Percentiles rank a stretch among this genome's conserved stretches.
These are phyloP conservation scores for Mesodorylaimus sp. DNA, from an alignment of 2,888 invertebrate genomes.

Conservation along the genomic window DNA sequence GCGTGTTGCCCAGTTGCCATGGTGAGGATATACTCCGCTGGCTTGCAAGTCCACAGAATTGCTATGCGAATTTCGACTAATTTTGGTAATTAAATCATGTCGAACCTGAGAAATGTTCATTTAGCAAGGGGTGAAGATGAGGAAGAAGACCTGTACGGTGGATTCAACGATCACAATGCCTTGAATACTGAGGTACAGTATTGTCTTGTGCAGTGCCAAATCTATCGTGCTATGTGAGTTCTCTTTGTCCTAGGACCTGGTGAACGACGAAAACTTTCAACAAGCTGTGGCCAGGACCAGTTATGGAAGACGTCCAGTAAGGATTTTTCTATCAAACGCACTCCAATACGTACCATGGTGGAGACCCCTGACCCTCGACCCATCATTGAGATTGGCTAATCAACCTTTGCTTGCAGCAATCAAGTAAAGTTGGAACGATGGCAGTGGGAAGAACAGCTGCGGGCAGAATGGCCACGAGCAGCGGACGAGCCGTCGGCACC, in stretches of 20 bases:
- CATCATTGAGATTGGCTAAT: no score
- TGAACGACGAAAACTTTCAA: constrained; percentile 54
- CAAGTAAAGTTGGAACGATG: no score
- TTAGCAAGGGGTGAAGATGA: constrained; percentile 1
- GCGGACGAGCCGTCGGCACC: neutral
- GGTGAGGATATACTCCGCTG: no score
- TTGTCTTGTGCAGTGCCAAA: neutral
- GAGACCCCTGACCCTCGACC: no score
- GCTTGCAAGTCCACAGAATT: no score
- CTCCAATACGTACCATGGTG: no score
- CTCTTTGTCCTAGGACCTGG: constrained; percentile 41
- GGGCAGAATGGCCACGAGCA: neutral
- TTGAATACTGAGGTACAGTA: constrained; percentile 22
- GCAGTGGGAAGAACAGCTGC: neutral
- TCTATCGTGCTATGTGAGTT: neutral
- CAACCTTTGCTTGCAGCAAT: no score
- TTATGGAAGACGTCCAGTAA: constrained; percentile 49
- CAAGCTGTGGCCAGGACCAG: constrained; percentile 51
- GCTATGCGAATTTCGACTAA: neutral
- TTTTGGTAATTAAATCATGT: neutral
- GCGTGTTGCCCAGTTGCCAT: no score
- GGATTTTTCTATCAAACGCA: constrained; percentile 10
- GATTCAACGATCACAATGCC: constrained; percentile 25
- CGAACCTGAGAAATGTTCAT: constrained; percentile 9
- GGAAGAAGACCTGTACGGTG: constrained; percentile 24